phyloP scores from a whole-genome alignment of 2,797 vertebrate species.

The Rhinichthys osculus region DNA sequence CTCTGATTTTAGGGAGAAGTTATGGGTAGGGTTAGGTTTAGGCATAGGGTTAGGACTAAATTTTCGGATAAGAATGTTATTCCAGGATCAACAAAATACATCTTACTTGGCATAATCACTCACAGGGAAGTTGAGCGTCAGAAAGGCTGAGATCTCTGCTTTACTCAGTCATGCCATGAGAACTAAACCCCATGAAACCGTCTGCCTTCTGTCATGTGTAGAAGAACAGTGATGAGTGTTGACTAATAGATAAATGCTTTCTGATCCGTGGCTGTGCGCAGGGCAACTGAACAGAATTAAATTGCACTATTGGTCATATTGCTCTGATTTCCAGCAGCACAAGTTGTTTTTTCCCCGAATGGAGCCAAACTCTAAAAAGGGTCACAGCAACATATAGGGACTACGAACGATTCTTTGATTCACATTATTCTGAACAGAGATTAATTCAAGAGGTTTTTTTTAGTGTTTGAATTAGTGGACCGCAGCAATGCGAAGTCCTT shows the following conservation, averaged over 20 bases:
- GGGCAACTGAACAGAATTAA: slow-evolving; percentile 1
- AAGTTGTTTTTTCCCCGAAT: neutral
- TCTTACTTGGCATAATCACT: neutral
- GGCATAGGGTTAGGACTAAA: neutral
- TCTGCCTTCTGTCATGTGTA: neutral
- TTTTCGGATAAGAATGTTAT: neutral
- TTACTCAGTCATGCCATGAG: neutral
- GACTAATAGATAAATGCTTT: slow-evolving; percentile 19
- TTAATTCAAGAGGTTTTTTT: slow-evolving; percentile 42
- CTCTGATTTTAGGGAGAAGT: neutral
- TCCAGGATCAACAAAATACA: neutral
- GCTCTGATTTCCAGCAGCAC: slow-evolving; percentile 21
- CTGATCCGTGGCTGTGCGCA: slow-evolving; percentile 4
- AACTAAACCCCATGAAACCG: neutral
- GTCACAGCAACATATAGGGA: neutral
- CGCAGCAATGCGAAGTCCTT: slow-evolving; percentile 25
- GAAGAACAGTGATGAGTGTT: slow-evolving; percentile 24
- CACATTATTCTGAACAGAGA: slow-evolving; percentile 43
- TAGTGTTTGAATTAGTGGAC: slow-evolving; percentile 38
- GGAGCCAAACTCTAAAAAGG: slow-evolving; percentile 9
- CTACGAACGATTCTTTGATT: slow-evolving; percentile 6
- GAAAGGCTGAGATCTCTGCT: neutral
- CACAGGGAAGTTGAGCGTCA: neutral
- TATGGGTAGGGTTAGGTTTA: neutral
- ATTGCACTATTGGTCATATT: neutral